Base-by-base conservation (phyloP, 2,888 invertebrate genomes). In the Chrysodeixis includens region DNA sequence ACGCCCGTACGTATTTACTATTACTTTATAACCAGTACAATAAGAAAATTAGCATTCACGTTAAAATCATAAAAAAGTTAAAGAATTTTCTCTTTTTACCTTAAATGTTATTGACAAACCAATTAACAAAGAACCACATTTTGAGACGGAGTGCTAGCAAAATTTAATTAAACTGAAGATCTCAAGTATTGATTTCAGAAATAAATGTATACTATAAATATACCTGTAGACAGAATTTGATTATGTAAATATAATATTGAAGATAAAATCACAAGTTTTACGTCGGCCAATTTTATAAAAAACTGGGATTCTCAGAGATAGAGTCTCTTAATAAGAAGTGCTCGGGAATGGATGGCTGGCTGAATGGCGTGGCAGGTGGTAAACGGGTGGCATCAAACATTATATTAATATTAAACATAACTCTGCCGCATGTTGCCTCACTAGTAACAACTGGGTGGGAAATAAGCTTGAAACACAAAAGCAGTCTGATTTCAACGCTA, bases 151-250 rank as follows among this genome's bases (percentile, higher is more conserved):
- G 40, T 40, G n/a, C 40, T 40, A 12, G 40, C 40, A 40, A n/a
- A 40, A 40, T 40, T 40, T 40, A 40, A 35, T 52, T 56, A 6
- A 51, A 55, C 54, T 18, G 1, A 30, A 40, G 55, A 65, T 55
- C 30, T n/a, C 18, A n/a, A 46, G 49, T 30, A 35, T 59, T 44
- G 30, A 56, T 30, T 35, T 53, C 46, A 56, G 40, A 30, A 63
- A 20, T 52, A 56, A 32, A 46, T 58, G 40, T n/a, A 40, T n/a
- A 40, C 40, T 40, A 40, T 40, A n/a, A n/a, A 40, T 35, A 35
- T 46, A 49, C 18, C 18, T 49, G 20, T 18, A 49, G 10, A 49
- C 46, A 46, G 46, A 49, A 20, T 49, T 49, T 20, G 20, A 20
- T 20, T 20, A 49, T 20, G 18, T 49, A 49, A 20, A 49, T 20